These are phyloP conservation scores for Troilus luridus DNA, from an alignment of 2,888 invertebrate species.

Conservation along the genomic window DNA sequence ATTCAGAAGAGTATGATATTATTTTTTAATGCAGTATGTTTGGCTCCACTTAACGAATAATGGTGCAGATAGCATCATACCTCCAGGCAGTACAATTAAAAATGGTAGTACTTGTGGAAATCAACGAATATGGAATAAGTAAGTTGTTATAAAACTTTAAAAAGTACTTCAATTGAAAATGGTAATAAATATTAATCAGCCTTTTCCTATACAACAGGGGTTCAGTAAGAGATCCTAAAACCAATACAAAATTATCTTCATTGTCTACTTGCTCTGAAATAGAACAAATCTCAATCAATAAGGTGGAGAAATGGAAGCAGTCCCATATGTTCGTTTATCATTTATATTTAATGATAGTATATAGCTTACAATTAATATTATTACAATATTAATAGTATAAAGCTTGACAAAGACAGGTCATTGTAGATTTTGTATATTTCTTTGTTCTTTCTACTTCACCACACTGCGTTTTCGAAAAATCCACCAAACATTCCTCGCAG, in stretches of 20 bases:
- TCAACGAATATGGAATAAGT: background rate
- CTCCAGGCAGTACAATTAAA: conserved; percentile 22
- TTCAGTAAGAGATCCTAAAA: conserved; percentile 13
- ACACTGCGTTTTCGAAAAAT: too few species aligned
- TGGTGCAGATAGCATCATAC: background rate
- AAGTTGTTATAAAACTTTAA: background rate
- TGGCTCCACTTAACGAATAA: conserved; percentile 19
- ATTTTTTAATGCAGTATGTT: conserved; percentile 11
- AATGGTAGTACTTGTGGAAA: background rate
- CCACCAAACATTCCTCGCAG: too few species aligned
- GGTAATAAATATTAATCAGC: background rate
- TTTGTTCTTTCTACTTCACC: too few species aligned
- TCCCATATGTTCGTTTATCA: background rate
- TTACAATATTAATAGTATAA: too few species aligned
- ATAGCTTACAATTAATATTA: too few species aligned
- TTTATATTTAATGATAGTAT: background rate
- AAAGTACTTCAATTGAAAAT: background rate
- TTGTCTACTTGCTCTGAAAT: conserved; percentile 32
- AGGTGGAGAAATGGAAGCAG: conserved; percentile 31
- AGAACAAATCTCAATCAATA: conserved; percentile 22
- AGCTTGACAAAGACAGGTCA: too few species aligned
- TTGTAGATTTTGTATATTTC: too few species aligned
- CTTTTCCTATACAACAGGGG: background rate
- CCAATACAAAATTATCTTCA: conserved; percentile 3
- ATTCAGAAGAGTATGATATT: background rate